Percentiles rank a stretch among this genome's conserved stretches.
These are phyloP conservation scores for Triplophysa siluroides DNA, from an alignment of 2,113 vertebrate species.

Conservation along the genomic window DNA sequence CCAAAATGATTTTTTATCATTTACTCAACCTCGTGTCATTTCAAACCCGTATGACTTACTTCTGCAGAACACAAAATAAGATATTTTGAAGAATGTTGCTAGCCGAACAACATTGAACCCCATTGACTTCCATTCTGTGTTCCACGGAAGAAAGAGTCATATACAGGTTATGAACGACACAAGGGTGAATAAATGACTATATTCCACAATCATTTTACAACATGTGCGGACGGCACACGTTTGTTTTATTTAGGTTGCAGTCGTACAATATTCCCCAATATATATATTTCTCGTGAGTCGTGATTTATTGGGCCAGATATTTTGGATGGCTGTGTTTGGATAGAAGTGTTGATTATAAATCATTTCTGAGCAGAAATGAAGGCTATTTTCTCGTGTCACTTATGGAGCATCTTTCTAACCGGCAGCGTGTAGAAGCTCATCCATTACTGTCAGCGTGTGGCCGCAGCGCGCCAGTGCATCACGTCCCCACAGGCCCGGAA, in stretches of 20 bases:
- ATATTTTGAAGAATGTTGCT: too few relatives aligned
- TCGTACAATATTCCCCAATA: background rate
- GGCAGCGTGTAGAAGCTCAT: constrained; percentile 36
- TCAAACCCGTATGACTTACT: too few relatives aligned
- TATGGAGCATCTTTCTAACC: constrained; percentile 34
- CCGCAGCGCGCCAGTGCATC: constrained; percentile 36
- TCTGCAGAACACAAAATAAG: too few relatives aligned
- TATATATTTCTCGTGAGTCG: background rate
- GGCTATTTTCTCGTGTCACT: constrained; percentile 34
- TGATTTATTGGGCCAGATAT: constrained; percentile 16
- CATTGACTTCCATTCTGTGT: too few relatives aligned
- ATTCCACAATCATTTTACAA: background rate
- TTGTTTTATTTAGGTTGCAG: background rate
- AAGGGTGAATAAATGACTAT: too few relatives aligned
- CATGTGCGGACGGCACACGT: background rate
- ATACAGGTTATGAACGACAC: too few relatives aligned
- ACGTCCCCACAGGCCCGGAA: constrained; percentile 57
- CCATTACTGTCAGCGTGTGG: constrained; percentile 46
- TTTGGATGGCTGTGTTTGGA: constrained; percentile 40
- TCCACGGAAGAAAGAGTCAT: too few relatives aligned
- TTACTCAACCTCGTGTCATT: too few relatives aligned
- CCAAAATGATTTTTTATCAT: too few relatives aligned
- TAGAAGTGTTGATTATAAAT: constrained; percentile 50
- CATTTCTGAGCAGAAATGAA: constrained; percentile 34
- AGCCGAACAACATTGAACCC: too few relatives aligned